A percentile compares a stretch with the other conserved stretches of the same genome.
These are phyloP conservation scores for Coleophora deauratella DNA, from an alignment of 2,888 invertebrate species.

Conservation along the genomic window DNA sequence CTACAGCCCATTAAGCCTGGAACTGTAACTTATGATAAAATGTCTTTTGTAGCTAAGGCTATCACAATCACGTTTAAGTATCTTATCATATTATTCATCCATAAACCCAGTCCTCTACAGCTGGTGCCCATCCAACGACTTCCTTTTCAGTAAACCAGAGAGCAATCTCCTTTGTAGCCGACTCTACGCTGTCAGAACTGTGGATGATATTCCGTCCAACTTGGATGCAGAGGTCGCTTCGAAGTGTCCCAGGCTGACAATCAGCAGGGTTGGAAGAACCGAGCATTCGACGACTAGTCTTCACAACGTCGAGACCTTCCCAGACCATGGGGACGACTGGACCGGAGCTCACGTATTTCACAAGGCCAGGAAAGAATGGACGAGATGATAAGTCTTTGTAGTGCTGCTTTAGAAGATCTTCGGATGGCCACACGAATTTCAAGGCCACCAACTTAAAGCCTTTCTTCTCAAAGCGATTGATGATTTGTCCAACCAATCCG, in stretches of 20 bases:
- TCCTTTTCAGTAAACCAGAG: slow-evolving; percentile 95
- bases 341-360: slow-evolving; percentile 96
- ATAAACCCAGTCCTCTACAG: slow-evolving; percentile 91
- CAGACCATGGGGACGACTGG: slow-evolving; percentile 97
- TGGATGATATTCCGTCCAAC: slow-evolving; percentile 98
- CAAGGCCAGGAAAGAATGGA: slow-evolving; percentile 95
- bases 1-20: too few relatives aligned
- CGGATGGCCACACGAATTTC: slow-evolving; percentile 93
- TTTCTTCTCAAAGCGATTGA: slow-evolving; percentile 96
- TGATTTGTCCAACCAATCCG: slow-evolving; percentile 96
- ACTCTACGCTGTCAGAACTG: slow-evolving; percentile 97
- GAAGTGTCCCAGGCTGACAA: slow-evolving; percentile 96
- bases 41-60: too few relatives aligned
- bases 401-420: slow-evolving; percentile 91
- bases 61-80: neutral
- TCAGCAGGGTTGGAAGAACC: slow-evolving; percentile 98
- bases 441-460: slow-evolving; percentile 97
- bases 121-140: slow-evolving; percentile 88
- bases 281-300: slow-evolving; percentile 95
- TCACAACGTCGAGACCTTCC: slow-evolving; percentile 96
- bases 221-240: slow-evolving; percentile 97
- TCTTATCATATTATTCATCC: slow-evolving; percentile 71
- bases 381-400: slow-evolving; percentile 92
- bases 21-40: slow-evolving; percentile 2
- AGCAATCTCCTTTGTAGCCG: slow-evolving; percentile 95